Evolutionary conservation across 2,113 vertebrate genomes (phyloP).

Genomic region (Misgurnus mizolepis): DNA sequence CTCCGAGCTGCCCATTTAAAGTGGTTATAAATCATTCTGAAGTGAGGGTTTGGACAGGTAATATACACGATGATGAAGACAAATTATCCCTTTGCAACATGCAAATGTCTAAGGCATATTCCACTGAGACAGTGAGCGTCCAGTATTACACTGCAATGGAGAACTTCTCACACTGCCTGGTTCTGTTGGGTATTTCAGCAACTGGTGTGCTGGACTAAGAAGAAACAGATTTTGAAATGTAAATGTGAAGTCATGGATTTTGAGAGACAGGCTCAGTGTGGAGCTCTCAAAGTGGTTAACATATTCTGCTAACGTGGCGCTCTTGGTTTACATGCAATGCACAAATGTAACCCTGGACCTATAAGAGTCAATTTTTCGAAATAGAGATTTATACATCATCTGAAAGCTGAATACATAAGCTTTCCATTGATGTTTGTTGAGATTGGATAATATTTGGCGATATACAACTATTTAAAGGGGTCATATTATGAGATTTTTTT

Average conservation of each 20-base stretch:
- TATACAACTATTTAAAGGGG: too few relatives aligned
- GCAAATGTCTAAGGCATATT: conserved; percentile 12
- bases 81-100: conserved; percentile 27
- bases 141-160: conserved; percentile 14
- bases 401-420: too few relatives aligned
- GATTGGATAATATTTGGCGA: too few relatives aligned
- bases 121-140: not conserved
- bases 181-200: conserved; percentile 32
- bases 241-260: conserved; percentile 30
- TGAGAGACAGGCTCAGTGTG: conserved; percentile 13
- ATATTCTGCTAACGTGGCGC: not conserved
- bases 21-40: conserved; percentile 40
- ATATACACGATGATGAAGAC: conserved; percentile 5
- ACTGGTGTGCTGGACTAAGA: conserved; percentile 1
- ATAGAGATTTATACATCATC: too few relatives aligned
- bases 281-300: not conserved
- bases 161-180: not conserved
- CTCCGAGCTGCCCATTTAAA: conserved; percentile 25
- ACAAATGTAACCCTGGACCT: too few relatives aligned
- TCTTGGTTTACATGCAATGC: too few relatives aligned
- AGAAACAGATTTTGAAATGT: conserved; percentile 26
- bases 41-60: not conserved
- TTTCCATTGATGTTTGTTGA: too few relatives aligned
- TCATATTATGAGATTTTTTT: too few relatives aligned
- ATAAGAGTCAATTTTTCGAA: too few relatives aligned